phyloP scores from a whole-genome alignment of 2,113 vertebrate species.

The Calonectris borealis region DNA sequence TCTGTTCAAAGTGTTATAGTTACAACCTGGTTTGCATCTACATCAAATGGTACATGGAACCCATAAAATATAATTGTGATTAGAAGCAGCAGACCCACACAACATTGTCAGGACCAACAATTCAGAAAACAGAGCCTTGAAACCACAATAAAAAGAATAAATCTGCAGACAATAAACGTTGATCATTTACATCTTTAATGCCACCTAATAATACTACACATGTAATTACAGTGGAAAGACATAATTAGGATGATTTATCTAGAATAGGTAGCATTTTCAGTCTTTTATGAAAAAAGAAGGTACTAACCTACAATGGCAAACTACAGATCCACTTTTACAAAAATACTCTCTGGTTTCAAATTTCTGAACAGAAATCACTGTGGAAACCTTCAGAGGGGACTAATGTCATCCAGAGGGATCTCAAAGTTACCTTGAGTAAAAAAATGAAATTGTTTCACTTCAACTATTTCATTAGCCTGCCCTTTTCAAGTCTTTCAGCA shows the following conservation, averaged over 20 bases:
- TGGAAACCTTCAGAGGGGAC: background rate
- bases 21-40: background rate
- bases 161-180: background rate
- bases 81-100: background rate
- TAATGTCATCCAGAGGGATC: background rate
- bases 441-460: background rate
- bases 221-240: slow-evolving; percentile 31
- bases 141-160: slow-evolving; percentile 13
- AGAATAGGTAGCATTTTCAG: slow-evolving; percentile 4
- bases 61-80: slow-evolving; percentile 13
- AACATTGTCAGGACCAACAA: background rate
- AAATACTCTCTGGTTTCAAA: background rate
- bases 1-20: background rate
- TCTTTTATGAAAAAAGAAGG: slow-evolving; percentile 2
- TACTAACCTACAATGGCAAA: background rate
- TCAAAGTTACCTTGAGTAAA: background rate
- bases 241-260: slow-evolving; percentile 39
- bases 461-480: background rate
- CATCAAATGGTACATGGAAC: background rate
- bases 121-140: slow-evolving; percentile 1
- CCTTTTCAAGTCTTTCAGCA: background rate
- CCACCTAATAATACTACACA: background rate
- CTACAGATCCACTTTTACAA: background rate
- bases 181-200: slow-evolving; percentile 18
- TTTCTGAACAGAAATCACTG: background rate